These are phyloP conservation scores for Lepus townsendii DNA, from an alignment of 2,797 vertebrate genomes.

Conservation along the genomic window DNA sequence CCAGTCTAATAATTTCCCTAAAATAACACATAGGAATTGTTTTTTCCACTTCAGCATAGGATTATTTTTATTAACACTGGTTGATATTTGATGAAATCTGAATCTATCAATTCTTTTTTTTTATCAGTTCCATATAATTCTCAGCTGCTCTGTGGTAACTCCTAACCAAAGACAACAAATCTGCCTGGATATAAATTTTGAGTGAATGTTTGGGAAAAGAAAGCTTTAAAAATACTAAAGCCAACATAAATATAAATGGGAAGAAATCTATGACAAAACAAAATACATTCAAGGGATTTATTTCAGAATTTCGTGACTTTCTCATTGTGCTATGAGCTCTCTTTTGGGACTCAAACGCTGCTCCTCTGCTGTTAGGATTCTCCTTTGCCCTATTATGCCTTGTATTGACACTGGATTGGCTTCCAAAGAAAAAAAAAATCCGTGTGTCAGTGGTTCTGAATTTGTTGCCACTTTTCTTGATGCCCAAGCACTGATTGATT, in stretches of 20 bases:
- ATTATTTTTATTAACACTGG: constrained; percentile 40
- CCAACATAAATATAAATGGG: background rate
- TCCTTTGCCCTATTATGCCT: background rate
- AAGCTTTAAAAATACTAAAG: background rate
- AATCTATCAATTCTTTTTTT: background rate
- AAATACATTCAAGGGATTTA: background rate
- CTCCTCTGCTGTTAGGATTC: background rate
- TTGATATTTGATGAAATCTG: background rate
- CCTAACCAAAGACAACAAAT: background rate
- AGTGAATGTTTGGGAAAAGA: background rate
- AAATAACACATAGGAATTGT: background rate
- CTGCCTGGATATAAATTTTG: background rate
- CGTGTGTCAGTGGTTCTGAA: background rate
- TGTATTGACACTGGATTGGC: background rate
- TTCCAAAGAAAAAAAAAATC: background rate
- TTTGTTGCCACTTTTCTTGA: background rate
- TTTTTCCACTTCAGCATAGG: background rate
- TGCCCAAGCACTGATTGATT: background rate
- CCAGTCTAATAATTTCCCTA: background rate
- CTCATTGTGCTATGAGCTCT: background rate
- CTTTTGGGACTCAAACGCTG: background rate
- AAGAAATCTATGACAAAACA: background rate
- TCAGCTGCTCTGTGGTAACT: background rate
- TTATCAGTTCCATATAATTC: background rate
- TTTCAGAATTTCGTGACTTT: background rate